Percentiles rank a stretch among this genome's conserved stretches.
phyloP scores from a whole-genome alignment of 2,797 vertebrate species.

The Synaphobranchus kaupii region DNA sequence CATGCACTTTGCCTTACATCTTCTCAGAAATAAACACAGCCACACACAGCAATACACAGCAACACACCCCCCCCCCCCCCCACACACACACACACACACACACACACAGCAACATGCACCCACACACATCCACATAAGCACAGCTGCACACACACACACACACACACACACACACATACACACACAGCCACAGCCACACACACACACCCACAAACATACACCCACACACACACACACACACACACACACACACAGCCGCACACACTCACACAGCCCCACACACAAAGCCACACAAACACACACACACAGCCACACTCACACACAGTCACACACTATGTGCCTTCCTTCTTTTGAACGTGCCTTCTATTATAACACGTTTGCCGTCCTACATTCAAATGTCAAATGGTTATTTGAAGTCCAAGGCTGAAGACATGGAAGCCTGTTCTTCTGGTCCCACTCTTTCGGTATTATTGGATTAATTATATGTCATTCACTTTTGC shows the following conservation, averaged over 20 bases:
- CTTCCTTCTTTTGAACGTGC: constrained; percentile 34
- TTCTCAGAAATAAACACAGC: too few relatives aligned
- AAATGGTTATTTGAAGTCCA: constrained; percentile 63
- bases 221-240: neutral
- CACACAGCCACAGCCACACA: neutral
- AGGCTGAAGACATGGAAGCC: constrained; percentile 56
- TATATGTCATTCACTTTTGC: constrained; percentile 78
- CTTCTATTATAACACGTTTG: constrained; percentile 35
- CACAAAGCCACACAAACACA: neutral
- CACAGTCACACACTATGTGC: neutral
- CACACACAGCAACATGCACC: neutral
- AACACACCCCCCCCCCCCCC: too few relatives aligned
- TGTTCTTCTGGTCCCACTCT: constrained; percentile 60
- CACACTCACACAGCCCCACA: too few relatives aligned
- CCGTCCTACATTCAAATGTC: constrained; percentile 61
- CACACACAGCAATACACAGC: constrained; percentile 1
- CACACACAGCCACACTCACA: neutral
- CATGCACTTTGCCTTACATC: too few relatives aligned
- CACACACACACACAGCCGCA: neutral
- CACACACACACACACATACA: neutral
- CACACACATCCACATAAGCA: too few relatives aligned
- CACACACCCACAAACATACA: neutral
- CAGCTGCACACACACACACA: neutral
- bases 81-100: constrained; percentile 13
- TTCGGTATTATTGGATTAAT: constrained; percentile 68